Percentiles rank a stretch among this genome's conserved stretches.
These are phyloP conservation scores for Deroptyus accipitrinus DNA, from an alignment of 2,113 vertebrate genomes.

Conservation along the genomic window DNA sequence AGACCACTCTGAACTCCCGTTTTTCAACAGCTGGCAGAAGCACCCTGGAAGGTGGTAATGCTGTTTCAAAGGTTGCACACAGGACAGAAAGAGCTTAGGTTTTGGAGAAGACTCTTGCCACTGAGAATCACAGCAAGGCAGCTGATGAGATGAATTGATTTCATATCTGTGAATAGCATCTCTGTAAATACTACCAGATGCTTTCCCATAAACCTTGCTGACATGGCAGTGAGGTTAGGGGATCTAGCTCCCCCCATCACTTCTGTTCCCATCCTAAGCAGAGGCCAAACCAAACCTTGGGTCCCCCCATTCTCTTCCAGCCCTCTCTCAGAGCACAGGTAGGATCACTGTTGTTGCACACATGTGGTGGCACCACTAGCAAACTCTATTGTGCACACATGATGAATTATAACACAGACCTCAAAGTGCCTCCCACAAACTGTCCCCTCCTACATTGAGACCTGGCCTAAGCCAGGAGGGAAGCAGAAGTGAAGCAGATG, in stretches of 20 bases:
- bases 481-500: slow-evolving; percentile 70
- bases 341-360: not conserved
- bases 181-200: slow-evolving; percentile 16
- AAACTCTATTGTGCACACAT: not conserved
- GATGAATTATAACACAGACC: slow-evolving; percentile 51
- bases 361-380: slow-evolving; percentile 5
- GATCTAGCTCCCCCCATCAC: not conserved
- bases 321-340: not conserved
- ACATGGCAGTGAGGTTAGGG: not conserved
- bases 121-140: not conserved
- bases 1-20: not conserved
- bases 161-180: not conserved
- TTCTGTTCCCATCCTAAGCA: not conserved
- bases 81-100: not conserved
- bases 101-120: not conserved
- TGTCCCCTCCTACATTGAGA: slow-evolving; percentile 51
- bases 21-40: not conserved
- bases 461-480: slow-evolving; percentile 41
- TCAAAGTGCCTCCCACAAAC: slow-evolving; percentile 37
- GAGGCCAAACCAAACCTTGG: not conserved
- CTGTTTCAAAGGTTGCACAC: not conserved
- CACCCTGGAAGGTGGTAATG: not conserved
- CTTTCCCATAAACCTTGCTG: not conserved
- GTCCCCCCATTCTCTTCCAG: not conserved
- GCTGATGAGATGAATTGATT: not conserved